Conservation (phyloP, 2,888 invertebrate species). For the Drosophila stalkeri region DNA sequence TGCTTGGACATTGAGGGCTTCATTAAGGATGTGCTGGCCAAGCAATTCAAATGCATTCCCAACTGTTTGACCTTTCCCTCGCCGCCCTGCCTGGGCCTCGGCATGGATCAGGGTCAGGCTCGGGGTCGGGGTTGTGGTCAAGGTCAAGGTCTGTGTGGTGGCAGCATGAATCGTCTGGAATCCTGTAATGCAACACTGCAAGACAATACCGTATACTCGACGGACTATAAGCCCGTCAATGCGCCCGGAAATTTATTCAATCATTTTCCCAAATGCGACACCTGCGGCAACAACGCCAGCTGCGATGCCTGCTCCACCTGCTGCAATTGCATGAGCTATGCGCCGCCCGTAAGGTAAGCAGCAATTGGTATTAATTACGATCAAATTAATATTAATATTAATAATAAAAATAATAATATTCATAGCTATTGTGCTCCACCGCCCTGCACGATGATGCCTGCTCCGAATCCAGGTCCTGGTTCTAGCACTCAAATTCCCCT, state of each 20-base stretch:
- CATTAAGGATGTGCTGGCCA: conserved; percentile 3
- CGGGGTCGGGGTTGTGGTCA: neutral
- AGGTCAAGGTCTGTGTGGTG: neutral
- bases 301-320: neutral
- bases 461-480: neutral
- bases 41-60: neutral
- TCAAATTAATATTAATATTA: no score
- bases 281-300: neutral
- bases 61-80: conserved; percentile 14
- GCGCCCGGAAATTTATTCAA: conserved; percentile 33
- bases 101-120: neutral
- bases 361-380: no score
- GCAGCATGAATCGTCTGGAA: neutral
- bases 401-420: no score
- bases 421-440: neutral
- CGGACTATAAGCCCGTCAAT: conserved; percentile 43
- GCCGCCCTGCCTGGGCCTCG: conserved; percentile 9
- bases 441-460: conserved; percentile 8
- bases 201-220: conserved; percentile 46
- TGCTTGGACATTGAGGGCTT: conserved; percentile 31
- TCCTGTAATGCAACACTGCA: conserved; percentile 33
- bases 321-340: neutral
- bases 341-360: neutral
- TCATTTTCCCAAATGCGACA: conserved; percentile 24
- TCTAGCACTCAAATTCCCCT: neutral